Percentiles rank a stretch among this genome's conserved stretches.
Evolutionary conservation across 2,113 vertebrate genomes (phyloP).

Genomic region (Boleophthalmus pectinirostris): DNA sequence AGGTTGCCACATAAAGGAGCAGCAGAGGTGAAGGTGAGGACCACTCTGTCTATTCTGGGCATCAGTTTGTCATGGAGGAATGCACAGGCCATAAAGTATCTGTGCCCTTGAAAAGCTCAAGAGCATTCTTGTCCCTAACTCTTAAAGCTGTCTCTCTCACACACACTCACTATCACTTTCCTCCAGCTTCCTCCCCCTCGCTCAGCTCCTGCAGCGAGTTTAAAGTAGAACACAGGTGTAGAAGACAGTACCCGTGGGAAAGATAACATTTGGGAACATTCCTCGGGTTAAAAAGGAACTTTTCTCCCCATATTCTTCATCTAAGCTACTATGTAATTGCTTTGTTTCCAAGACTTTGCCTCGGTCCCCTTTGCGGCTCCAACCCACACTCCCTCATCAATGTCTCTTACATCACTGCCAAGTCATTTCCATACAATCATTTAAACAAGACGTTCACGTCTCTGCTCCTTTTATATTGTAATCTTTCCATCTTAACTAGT

Average conservation of each 20-base stretch:
- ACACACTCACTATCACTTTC: constrained; percentile 56
- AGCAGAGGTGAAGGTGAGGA: constrained; percentile 54
- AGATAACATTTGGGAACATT: constrained; percentile 66
- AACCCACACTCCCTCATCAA: constrained; percentile 33
- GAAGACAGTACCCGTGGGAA: constrained; percentile 48
- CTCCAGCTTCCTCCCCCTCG: constrained; percentile 29
- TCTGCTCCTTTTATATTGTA: constrained; percentile 45
- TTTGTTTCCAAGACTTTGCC: constrained; percentile 47
- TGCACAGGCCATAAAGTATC: constrained; percentile 70
- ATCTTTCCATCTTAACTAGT: constrained; percentile 57
- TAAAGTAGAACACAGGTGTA: constrained; percentile 68
- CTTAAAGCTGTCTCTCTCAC: constrained; percentile 58
- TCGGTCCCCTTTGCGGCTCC: constrained; percentile 53
- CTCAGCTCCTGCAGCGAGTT: constrained; percentile 44
- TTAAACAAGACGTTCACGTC: constrained; percentile 59
- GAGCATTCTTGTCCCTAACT: constrained; percentile 63
- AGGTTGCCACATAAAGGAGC: constrained; percentile 61
- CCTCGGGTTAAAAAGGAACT: constrained; percentile 43
- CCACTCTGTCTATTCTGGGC: constrained; percentile 64
- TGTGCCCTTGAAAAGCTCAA: constrained; percentile 70
- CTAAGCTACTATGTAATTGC: constrained; percentile 55
- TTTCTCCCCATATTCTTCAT: constrained; percentile 48
- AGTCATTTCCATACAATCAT: constrained; percentile 66
- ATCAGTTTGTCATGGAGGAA: constrained; percentile 70
- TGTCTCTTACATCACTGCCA: constrained; percentile 62